Base-by-base conservation (phyloP, 30 jellyfish, hydroid and myxozoan genomes). In the Chrysaora quinquecirrha region DNA sequence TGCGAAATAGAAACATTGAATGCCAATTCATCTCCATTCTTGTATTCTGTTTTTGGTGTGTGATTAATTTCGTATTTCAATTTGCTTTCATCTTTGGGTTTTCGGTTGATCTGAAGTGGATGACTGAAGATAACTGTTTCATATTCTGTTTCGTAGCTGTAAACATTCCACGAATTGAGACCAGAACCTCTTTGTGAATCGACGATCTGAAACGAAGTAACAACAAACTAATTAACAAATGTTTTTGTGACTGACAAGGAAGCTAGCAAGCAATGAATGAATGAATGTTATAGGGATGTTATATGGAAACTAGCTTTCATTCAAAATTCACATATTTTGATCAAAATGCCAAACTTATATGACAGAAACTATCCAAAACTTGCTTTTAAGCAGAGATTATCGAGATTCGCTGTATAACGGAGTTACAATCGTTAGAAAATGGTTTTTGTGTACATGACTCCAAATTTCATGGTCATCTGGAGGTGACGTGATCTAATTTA, bases 41-140 rank as follows among this genome's bases (percentile, higher is more conserved):
- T 12, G 25, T 60, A 24, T 20, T 6, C 27, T 1, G 27, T 6
- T 48, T 65, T 30, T 2, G 65, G 16, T 25, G 75, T 33, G 35
- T 67, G 18, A 0, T 60, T 70, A 2, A 56, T 72, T 23, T 48
- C 30, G 60, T 60, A 31, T 24, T 16, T 30, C 27, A 80, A 22
- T 2, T 21, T 1, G 30, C 80, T 58, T 9, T 30, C 33, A 48
- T 80, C 90, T 20, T 52, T 83, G 24, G 66, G 21, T 30, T 34
- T 52, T 30, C 90, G 82, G 19, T 49, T 65, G 56, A 80, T 27
- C 66, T 29, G 73, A 21, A 80, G 30, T 30, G 90, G 83, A n/a
- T 33, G 58, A 28, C 73, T 16, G 21, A 6, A 27, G 6, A n/a
- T 75, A 16, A 64, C 7, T 18, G 35, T 64, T 30, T 49, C 47